Conservation (phyloP, 1,140 invertebrate genomes). For the Saccostrea cuccullata region DNA sequence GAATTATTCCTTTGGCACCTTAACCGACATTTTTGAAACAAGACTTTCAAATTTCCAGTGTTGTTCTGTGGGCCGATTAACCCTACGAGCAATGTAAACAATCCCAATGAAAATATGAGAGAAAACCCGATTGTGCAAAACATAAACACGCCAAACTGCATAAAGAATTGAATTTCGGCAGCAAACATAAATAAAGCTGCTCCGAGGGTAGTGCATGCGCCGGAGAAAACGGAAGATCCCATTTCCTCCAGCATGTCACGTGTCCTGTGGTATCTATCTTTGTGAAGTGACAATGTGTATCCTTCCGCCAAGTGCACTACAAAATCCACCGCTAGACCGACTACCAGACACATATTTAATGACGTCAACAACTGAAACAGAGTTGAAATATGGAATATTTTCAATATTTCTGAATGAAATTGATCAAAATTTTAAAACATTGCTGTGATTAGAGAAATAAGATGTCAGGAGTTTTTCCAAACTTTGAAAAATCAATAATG, state of each 20-base stretch:
- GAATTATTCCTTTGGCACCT: background rate
- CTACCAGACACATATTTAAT: conserved; percentile 72
- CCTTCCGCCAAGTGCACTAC: conserved; percentile 76
- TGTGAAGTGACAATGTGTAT: conserved; percentile 66
- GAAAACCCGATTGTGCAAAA: conserved; percentile 73
- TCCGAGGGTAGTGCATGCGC: conserved; percentile 69
- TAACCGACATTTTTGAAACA: conserved; percentile 38
- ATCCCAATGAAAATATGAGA: conserved; percentile 65
- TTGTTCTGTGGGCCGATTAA: conserved; percentile 67
- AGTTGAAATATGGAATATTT: too few relatives aligned
- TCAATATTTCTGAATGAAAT: too few relatives aligned
- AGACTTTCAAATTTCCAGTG: conserved; percentile 53
- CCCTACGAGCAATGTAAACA: conserved; percentile 68
- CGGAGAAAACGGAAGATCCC: conserved; percentile 71
- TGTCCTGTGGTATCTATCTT: conserved; percentile 62
- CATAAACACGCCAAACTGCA: conserved; percentile 73
- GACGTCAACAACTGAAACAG: conserved; percentile 69
- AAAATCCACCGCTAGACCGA: conserved; percentile 75
- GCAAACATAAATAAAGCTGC: conserved; percentile 71
- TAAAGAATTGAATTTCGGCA: conserved; percentile 67
- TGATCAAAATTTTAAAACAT: too few relatives aligned
- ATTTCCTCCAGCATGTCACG: conserved; percentile 73
- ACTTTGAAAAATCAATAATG: too few relatives aligned
- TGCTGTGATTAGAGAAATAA: too few relatives aligned
- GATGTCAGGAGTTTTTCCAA: too few relatives aligned